A percentile compares a stretch with the other conserved stretches of the same genome.
These are phyloP conservation scores for Unio pictorum DNA, from an alignment of 2,888 invertebrate genomes.

Conservation along the genomic window DNA sequence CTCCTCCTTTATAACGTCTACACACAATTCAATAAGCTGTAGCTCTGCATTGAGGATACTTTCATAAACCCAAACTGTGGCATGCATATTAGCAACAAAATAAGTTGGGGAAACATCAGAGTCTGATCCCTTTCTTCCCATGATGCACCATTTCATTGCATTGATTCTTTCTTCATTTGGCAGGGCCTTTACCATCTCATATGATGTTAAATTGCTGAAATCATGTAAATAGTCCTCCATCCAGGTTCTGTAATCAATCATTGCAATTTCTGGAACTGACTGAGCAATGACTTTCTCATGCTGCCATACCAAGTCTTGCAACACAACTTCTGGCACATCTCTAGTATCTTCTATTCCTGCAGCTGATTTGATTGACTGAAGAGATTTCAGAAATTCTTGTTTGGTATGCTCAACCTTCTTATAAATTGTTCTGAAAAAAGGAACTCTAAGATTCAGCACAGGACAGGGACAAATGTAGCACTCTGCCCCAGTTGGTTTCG, in stretches of 20 bases:
- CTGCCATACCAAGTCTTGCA: conserved; percentile 15
- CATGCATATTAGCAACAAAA: conserved; percentile 13
- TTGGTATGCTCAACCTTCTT: conserved; percentile 22
- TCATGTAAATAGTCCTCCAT: conserved; percentile 23
- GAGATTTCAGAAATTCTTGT: conserved; percentile 29
- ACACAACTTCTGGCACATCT: conserved; percentile 23
- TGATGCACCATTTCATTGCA: conserved; percentile 10
- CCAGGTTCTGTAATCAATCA: conserved; percentile 3
- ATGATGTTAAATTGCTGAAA: conserved; percentile 21
- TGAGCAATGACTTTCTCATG: conserved; percentile 22
- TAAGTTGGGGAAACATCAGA: background rate
- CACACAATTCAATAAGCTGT: conserved; percentile 10
- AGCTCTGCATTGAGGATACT: conserved; percentile 8
- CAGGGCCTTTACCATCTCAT: conserved; percentile 1
- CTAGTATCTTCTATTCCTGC: conserved; percentile 31
- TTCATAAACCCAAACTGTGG: conserved; percentile 11
- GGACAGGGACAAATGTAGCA: conserved; percentile 26
- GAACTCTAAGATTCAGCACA: conserved; percentile 21
- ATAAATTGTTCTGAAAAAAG: conserved; percentile 25
- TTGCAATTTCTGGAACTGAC: conserved; percentile 10
- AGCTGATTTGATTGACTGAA: conserved; percentile 18
- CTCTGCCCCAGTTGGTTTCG: conserved; percentile 32
- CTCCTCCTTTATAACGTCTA: conserved; percentile 1
- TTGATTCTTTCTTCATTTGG: background rate
- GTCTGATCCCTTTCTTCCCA: conserved; percentile 2